phyloP scores from a whole-genome alignment of 1,140 invertebrate genomes.

The Anoplophora glabripennis region DNA sequence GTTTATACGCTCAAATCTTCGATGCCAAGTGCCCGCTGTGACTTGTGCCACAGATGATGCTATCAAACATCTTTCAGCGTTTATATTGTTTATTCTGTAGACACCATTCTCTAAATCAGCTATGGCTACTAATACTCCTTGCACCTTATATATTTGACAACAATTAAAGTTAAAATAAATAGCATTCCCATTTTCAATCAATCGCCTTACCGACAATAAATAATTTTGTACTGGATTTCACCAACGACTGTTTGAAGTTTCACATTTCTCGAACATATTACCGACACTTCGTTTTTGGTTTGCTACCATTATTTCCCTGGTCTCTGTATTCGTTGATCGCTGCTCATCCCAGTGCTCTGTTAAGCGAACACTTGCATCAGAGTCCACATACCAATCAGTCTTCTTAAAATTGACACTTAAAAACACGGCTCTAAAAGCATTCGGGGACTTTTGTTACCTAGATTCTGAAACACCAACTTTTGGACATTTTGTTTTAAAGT shows the following conservation, averaged over 20 bases:
- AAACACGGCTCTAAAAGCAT: conserved; percentile 17
- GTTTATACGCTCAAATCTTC: too few relatives aligned
- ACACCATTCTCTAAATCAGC: not conserved
- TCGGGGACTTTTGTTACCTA: not conserved
- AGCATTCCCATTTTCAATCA: not conserved
- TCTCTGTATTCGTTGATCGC: too few relatives aligned
- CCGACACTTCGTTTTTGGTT: not conserved
- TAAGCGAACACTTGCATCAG: conserved; percentile 23
- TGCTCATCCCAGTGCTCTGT: not conserved
- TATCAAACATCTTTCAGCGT: too few relatives aligned
- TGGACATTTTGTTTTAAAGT: conserved; percentile 11
- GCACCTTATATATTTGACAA: not conserved
- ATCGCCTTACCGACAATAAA: not conserved
- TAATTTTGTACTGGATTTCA: not conserved
- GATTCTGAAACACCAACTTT: not conserved
- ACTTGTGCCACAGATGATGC: not conserved
- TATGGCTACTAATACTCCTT: not conserved
- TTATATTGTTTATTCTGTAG: not conserved
- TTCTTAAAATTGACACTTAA: conserved; percentile 23
- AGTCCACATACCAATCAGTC: conserved; percentile 34
- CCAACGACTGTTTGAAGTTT: not conserved
- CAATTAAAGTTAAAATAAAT: not conserved
- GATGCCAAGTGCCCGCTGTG: too few relatives aligned
- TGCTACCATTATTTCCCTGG: conserved; percentile 15
- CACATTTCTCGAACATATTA: not conserved